phyloP scores from a whole-genome alignment of 2,113 vertebrate genomes.

The Oryzias javanicus region DNA sequence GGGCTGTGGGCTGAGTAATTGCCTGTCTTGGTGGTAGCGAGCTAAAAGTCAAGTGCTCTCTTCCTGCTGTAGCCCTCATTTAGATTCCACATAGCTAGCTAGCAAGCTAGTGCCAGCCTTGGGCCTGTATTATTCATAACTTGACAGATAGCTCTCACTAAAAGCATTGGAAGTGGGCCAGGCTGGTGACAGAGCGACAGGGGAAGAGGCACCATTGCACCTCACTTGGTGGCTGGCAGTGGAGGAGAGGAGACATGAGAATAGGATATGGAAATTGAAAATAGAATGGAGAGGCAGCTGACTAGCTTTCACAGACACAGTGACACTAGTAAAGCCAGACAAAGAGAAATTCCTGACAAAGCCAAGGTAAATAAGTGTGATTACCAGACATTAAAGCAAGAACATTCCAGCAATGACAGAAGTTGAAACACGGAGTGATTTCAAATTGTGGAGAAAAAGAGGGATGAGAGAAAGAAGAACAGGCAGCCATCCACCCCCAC shows the following conservation, averaged over 20 bases:
- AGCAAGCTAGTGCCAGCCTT: slow-evolving; percentile 83
- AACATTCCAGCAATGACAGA: slow-evolving; percentile 13
- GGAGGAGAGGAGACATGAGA: slow-evolving; percentile 7
- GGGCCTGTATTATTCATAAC: slow-evolving; percentile 98
- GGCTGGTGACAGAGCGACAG: slow-evolving; percentile 84
- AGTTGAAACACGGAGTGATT: slow-evolving; percentile 32
- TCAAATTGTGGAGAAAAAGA: slow-evolving; percentile 36
- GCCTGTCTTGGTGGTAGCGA: slow-evolving; percentile 93
- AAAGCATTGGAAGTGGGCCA: slow-evolving; percentile 97
- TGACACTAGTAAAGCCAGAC: no score
- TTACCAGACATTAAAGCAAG: slow-evolving; percentile 34
- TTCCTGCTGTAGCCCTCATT: slow-evolving; percentile 97
- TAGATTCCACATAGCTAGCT: slow-evolving; percentile 87
- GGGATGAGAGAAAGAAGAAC: slow-evolving; percentile 40
- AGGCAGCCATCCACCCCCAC: slow-evolving; percentile 71
- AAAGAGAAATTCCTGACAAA: neutral
- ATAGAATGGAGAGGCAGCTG: slow-evolving; percentile 14
- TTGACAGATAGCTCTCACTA: slow-evolving; percentile 97
- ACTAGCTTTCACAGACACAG: no score
- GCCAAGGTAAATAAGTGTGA: neutral
- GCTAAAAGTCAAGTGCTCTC: slow-evolving; percentile 91
- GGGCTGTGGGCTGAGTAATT: slow-evolving; percentile 94
- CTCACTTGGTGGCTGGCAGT: slow-evolving; percentile 49
- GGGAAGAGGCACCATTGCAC: slow-evolving; percentile 71
- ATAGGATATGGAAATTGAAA: slow-evolving; percentile 30